A percentile compares a stretch with the other conserved stretches of the same genome.
phyloP scores from a whole-genome alignment of 1,140 invertebrate genomes.

The Orchesella cincta region DNA sequence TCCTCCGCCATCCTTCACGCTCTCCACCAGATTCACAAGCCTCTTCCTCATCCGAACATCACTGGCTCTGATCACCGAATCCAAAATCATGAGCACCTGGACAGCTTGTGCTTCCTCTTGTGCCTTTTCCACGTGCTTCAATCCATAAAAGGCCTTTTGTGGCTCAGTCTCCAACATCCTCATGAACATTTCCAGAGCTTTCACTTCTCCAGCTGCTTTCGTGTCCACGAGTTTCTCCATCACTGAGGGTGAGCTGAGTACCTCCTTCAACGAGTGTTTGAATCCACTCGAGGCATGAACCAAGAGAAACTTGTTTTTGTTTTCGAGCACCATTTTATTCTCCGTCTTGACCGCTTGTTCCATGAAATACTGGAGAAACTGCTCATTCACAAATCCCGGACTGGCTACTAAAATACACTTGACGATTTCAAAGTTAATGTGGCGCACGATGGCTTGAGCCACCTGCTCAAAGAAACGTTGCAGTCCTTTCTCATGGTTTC shows the following conservation, averaged over 20 bases:
- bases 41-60: constrained; percentile 81
- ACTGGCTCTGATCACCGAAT: constrained; percentile 91
- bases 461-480: constrained; percentile 92
- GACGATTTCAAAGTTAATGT: constrained; percentile 94
- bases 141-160: constrained; percentile 94
- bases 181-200: constrained; percentile 88
- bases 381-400: constrained; percentile 97
- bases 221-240: constrained; percentile 86
- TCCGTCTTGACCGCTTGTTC: constrained; percentile 87
- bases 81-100: constrained; percentile 92
- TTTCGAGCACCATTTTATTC: constrained; percentile 85
- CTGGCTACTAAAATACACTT: constrained; percentile 97
- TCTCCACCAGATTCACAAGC: constrained; percentile 91
- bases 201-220: constrained; percentile 94
- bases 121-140: constrained; percentile 85
- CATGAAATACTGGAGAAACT: constrained; percentile 94
- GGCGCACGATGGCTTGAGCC: constrained; percentile 88
- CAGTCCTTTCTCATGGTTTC: constrained; percentile 95
- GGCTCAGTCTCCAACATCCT: constrained; percentile 88
- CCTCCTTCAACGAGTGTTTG: constrained; percentile 96
- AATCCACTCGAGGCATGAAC: constrained; percentile 96
- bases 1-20: constrained; percentile 83
- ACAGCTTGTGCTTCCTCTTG: constrained; percentile 88
- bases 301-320: constrained; percentile 93
- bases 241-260: constrained; percentile 88